Base-by-base conservation (phyloP, 2,888 invertebrate genomes). In the Tiliacea citrago region DNA sequence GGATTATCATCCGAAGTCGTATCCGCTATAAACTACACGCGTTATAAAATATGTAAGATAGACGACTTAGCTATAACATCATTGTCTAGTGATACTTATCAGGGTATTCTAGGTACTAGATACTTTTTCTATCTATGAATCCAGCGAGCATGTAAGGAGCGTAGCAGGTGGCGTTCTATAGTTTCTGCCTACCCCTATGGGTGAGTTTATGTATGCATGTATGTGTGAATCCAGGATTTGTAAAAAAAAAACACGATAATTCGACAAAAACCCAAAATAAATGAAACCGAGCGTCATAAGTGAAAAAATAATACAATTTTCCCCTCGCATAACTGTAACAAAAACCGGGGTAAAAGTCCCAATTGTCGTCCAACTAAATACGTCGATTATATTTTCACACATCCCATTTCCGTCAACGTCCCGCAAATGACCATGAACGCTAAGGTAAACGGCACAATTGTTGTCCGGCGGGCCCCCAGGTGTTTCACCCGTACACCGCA, bases 401-500 rank as follows among this genome's bases (percentile, higher is more conserved):
- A 87, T 79, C 77, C 82, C 82, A 82, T 85, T 84, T 79, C 49
- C 75, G 81, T 80, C 79, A 79, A 79, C 80, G 86, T 81, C 84
- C 79, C 81, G 51, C 85, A 89, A 88, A 89, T 88, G 84, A 84
- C 87, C 87, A 82, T 76, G 74, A 86, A 79, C 73, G 84, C 71
- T 86, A 84, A 86, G 84, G 89, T 88, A 90, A 90, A 88, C 86
- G 86, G 58, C 73, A 72, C 89, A 84, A 89, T 88, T 85, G 88
- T 84, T 78, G 84, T 82, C 85, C 77, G 53, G 81, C 81, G 81
- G 73, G 87, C 77, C 83, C 89, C 88, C 93, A 93, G 92, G 93
- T 93, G 93, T 88, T 88, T 79, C 85, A 75, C 87, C 84, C 86
- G 83, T 80, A 82, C 78, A 66, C 74, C 87, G 84, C 92, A 93